Percentiles rank a stretch among this genome's conserved stretches.
phyloP scores from a whole-genome alignment of 2,113 vertebrate genomes.

The Deroptyus accipitrinus region DNA sequence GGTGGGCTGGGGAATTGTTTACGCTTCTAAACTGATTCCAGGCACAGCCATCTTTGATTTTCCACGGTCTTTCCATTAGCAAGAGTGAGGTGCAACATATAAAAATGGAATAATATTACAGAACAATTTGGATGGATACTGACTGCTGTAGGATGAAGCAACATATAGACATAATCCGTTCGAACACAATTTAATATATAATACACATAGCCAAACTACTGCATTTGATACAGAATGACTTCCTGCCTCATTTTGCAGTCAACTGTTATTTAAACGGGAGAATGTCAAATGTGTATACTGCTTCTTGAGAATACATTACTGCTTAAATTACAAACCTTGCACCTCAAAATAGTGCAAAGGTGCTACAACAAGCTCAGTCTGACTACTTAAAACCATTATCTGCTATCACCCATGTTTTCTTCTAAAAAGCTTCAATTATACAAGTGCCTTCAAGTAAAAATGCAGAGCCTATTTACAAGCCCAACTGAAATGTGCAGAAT shows the following conservation, averaged over 20 bases:
- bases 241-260: background rate
- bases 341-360: background rate
- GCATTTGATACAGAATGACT: background rate
- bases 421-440: background rate
- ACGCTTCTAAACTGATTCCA: background rate
- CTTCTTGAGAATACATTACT: background rate
- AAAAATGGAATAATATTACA: background rate
- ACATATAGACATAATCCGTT: background rate
- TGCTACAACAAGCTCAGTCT: background rate
- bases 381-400: background rate
- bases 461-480: background rate
- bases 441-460: background rate
- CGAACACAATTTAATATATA: background rate
- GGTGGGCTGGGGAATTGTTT: background rate
- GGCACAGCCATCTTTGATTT: background rate
- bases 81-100: background rate
- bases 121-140: background rate
- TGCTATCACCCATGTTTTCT: accelerated
- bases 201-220: background rate
- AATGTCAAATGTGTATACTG: background rate
- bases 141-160: background rate
- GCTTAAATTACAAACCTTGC: background rate
- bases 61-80: background rate
- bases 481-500: background rate
- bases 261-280: background rate